phyloP scores from a whole-genome alignment of 2,888 invertebrate species.

The Priocnemis perturbator region DNA sequence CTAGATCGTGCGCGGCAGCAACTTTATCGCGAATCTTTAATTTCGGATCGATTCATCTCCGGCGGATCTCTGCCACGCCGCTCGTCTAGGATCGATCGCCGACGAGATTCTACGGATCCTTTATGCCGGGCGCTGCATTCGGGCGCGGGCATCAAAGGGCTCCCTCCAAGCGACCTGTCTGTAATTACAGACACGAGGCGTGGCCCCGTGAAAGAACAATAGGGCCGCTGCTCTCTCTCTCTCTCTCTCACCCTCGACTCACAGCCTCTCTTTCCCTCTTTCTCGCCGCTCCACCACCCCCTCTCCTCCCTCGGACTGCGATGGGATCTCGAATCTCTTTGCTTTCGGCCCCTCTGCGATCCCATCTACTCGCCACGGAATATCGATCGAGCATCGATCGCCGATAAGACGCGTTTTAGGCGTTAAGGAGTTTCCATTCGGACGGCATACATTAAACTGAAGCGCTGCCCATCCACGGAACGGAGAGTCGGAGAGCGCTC shows the following conservation, averaged over 20 bases:
- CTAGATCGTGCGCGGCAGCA: slow-evolving; percentile 27
- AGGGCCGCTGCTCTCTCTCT: slow-evolving; percentile 66
- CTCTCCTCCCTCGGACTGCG: slow-evolving; percentile 49
- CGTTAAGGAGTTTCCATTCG: slow-evolving; percentile 71
- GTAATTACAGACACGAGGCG: slow-evolving; percentile 75
- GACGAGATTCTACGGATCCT: slow-evolving; percentile 38
- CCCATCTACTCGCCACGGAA: slow-evolving; percentile 65
- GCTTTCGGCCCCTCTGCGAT: slow-evolving; percentile 67
- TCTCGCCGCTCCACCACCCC: slow-evolving; percentile 7
- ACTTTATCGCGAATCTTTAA: slow-evolving; percentile 60
- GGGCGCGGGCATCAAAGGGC: slow-evolving; percentile 72
- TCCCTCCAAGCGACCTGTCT: slow-evolving; percentile 69
- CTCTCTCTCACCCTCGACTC: slow-evolving; percentile 15
- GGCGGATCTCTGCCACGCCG: slow-evolving; percentile 17
- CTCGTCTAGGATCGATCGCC: slow-evolving; percentile 53
- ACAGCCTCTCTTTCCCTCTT: slow-evolving; percentile 12
- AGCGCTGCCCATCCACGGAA: slow-evolving; percentile 19
- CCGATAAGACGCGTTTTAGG: slow-evolving; percentile 71
- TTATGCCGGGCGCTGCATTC: slow-evolving; percentile 50
- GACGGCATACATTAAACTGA: slow-evolving; percentile 63
- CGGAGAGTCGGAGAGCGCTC: slow-evolving; percentile 31
- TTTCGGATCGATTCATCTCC: slow-evolving; percentile 53
- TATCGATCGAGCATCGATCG: slow-evolving; percentile 71
- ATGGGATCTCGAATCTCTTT: slow-evolving; percentile 66
- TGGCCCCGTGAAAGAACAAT: slow-evolving; percentile 73